Evolutionary conservation across 2,888 invertebrate genomes (phyloP), one percentile per base, ranked within the genome.

Genomic region (Heteropelma amictum): DNA sequence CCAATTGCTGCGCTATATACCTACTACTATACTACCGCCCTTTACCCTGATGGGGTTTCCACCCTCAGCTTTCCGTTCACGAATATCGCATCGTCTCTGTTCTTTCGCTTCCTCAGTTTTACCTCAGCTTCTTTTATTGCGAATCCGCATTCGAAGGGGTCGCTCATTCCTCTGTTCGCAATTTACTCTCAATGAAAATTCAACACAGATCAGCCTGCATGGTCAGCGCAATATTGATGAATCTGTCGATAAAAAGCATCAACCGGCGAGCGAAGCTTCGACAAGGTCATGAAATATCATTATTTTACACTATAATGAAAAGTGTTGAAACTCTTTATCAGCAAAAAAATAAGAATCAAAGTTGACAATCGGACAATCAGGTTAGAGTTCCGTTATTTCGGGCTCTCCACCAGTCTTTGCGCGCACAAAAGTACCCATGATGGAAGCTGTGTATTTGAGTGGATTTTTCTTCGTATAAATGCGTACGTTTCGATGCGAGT

Each of bases 101-200:
- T 21, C 19, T 47, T 38, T 58, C 28, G n/a, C 30, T 60, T 8
- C 14, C 45, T 56, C 35, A 28, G 28, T 58, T 49, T 45, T 61
- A 19, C 28, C 23, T 45, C 35, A 23, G 17, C 53, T 28, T 47
- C 35, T 47, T 47, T 63, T 14, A 47, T 42, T 63, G 63, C 35
- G 35, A 63, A 63, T 63, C 35, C 63, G 47, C 17, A 49, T 30
- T 60, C 56, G 38, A 33, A 42, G 28, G 19, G 45, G 51, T 53
- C 12, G 45, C 56, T 53, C 56, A 54, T 26, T 42, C 65, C 21
- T 53, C 69, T 47, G 56, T 45, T 69, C 65, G 72, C 75, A 78
- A 79, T 79, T 80, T 77, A 65, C 76, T 74, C 78, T 79, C 78
- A 78, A 80, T 81, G 78, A 82, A 81, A 80, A 81, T 81, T 81